Conservation (phyloP, 2,888 invertebrate genomes). For the Rapana venosa region DNA sequence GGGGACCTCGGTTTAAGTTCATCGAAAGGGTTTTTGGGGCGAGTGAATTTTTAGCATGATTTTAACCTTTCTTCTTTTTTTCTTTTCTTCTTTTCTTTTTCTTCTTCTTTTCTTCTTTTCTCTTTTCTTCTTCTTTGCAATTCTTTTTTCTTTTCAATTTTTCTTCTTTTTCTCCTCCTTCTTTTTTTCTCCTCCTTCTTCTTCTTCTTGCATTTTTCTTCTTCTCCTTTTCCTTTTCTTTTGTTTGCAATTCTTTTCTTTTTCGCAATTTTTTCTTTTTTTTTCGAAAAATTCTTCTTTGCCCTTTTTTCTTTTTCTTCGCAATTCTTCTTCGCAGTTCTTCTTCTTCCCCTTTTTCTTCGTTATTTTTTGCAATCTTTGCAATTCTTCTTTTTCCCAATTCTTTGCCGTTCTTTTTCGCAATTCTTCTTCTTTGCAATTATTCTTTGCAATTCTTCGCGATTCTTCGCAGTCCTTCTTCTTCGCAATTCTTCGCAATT, state of each 20-base stretch:
- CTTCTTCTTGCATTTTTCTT: not conserved
- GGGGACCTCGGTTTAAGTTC: too few relatives aligned
- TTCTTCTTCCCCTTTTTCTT: not conserved
- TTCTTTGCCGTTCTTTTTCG: too few relatives aligned
- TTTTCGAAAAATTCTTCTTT: not conserved
- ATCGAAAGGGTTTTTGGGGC: too few relatives aligned
- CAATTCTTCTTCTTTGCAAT: conserved; percentile 14
- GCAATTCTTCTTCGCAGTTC: not conserved
- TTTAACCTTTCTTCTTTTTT: conserved; percentile 27
- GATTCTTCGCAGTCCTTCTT: too few relatives aligned
- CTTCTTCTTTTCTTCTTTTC: not conserved
- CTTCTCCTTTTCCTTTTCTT: too few relatives aligned
- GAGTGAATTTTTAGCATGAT: too few relatives aligned
- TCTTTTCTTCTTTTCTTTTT: not conserved
- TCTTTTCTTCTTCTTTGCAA: not conserved
- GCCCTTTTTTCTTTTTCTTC: not conserved
- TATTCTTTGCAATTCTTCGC: not conserved
- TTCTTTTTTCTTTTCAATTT: not conserved
- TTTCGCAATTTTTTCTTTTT: not conserved
- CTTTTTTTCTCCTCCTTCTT: conserved; percentile 8
- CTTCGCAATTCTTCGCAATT: not conserved
- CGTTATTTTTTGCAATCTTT: not conserved
- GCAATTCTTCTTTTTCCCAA: too few relatives aligned
- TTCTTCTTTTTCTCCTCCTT: not conserved
- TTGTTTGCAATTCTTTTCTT: too few relatives aligned